These are phyloP conservation scores for Cotesia glomerata DNA, from an alignment of 1,140 invertebrate species.

Conservation along the genomic window DNA sequence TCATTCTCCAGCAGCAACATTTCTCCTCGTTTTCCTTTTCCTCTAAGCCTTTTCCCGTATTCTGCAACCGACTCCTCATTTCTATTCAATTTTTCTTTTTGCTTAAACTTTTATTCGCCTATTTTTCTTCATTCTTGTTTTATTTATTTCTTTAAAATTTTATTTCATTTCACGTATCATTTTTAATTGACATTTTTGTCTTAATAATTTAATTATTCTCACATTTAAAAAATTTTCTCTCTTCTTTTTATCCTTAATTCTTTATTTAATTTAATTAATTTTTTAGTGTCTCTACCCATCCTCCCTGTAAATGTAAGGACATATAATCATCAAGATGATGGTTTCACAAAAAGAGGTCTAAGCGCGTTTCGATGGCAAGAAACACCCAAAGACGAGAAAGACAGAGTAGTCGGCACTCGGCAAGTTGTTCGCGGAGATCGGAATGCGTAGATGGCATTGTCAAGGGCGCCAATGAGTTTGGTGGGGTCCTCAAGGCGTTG, in stretches of 20 bases:
- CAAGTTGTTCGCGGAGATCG: slow-evolving; percentile 33
- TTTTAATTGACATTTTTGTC: not conserved
- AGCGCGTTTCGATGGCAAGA: not conserved
- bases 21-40: not conserved
- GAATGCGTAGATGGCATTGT: slow-evolving; percentile 40
- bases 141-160: slow-evolving; percentile 35
- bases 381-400: not conserved
- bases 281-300: too few relatives aligned
- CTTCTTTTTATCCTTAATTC: too few relatives aligned
- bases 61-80: slow-evolving; percentile 22
- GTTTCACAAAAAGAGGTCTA: too few relatives aligned
- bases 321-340: too few relatives aligned
- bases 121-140: slow-evolving; percentile 34
- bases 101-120: slow-evolving; percentile 31
- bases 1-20: not conserved
- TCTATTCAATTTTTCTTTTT: slow-evolving; percentile 33
- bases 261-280: too few relatives aligned
- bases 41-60: slow-evolving; percentile 30
- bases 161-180: not conserved
- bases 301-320: too few relatives aligned
- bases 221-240: not conserved
- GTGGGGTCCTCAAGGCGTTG: slow-evolving; percentile 50
- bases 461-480: slow-evolving; percentile 37
- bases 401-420: not conserved
- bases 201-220: slow-evolving; percentile 5